A percentile compares a stretch with the other conserved stretches of the same genome.
Evolutionary conservation across 37 sponge, comb jelly and placozoan species (phyloP).

Genomic region (Chondrosia reniformis): DNA sequence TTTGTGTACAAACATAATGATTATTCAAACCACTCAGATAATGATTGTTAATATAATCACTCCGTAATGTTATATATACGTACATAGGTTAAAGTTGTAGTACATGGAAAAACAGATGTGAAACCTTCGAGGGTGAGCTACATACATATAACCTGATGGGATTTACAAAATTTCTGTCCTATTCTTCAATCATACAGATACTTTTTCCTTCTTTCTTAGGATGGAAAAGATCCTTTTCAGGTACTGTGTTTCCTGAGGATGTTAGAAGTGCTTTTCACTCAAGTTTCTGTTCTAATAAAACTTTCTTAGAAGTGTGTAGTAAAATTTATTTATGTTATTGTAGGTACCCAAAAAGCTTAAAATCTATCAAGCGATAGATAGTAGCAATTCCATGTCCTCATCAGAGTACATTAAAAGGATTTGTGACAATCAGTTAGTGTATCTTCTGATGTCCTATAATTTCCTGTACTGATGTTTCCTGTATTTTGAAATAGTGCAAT

Average conservation of each 20-base stretch:
- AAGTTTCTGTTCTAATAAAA: not conserved
- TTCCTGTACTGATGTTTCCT: no score
- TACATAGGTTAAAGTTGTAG: conserved; percentile 60
- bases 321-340: not conserved
- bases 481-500: no score
- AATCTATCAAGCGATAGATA: conserved; percentile 72
- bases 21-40: not conserved
- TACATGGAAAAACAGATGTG: conserved; percentile 72
- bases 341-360: conserved; percentile 68
- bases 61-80: not conserved
- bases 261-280: not conserved
- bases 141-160: not conserved
- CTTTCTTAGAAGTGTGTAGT: not conserved
- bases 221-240: conserved; percentile 73
- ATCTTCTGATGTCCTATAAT: no score
- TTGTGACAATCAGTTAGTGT: conserved; percentile 54
- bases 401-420: conserved; percentile 61
- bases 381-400: conserved; percentile 65
- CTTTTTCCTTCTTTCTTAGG: conserved; percentile 16
- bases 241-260: conserved; percentile 20
- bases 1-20: not conserved
- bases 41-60: not conserved
- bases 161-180: not conserved
- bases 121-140: conserved; percentile 36
- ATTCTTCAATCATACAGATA: not conserved